Evolutionary conservation across 2,113 vertebrate species (phyloP), one percentile per base, ranked within the genome.

Genomic region (Malurus alboscapulatus): DNA sequence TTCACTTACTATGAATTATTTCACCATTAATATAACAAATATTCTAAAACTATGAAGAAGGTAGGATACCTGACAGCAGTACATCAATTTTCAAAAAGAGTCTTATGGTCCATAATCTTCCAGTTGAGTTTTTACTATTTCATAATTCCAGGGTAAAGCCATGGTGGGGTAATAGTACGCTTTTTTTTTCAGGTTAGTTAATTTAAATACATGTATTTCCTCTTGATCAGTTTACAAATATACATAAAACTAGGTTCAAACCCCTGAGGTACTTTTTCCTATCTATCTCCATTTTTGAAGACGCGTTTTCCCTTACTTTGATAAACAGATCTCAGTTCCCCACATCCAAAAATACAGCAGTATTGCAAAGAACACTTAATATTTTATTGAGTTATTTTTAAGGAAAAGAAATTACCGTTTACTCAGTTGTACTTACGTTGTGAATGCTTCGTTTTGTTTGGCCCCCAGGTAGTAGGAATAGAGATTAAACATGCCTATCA

Each of bases 401-500:
- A 44, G 7, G 51, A 78, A 67, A 57, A 75, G 50, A 36, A 48
- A 6, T 34, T 67, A 45, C 24, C 53, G 17, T 57, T 75, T 42
- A 25, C 84, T 48, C 32, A 74, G 47, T 10, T 62, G 36, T 94
- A 98, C 99, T 98, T 97, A 99, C 99, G 99, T 99, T 53, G 99
- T 99, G 93, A 99, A 99, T 11, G 99, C 99, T 87, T 99, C 97
- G 3, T 99, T 99, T 94, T 98, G 97, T 87, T 99, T 99, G 58
- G 99, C 99, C 45, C 99, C 99, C 24, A 98, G 98, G 95, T 99
- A 99, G 97, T 99, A 98, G 10, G 99, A 99, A 93, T 99, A 99
- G 86, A 99, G 98, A 88, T 98, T 99, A 97, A 99, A 99, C 99
- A 99, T 99, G 77, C 99, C 99, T 72, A 99, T 98, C 99, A 99